These are phyloP conservation scores for Arctocebus calabarensis DNA, from an alignment of 2,797 vertebrate species.

Conservation along the genomic window DNA sequence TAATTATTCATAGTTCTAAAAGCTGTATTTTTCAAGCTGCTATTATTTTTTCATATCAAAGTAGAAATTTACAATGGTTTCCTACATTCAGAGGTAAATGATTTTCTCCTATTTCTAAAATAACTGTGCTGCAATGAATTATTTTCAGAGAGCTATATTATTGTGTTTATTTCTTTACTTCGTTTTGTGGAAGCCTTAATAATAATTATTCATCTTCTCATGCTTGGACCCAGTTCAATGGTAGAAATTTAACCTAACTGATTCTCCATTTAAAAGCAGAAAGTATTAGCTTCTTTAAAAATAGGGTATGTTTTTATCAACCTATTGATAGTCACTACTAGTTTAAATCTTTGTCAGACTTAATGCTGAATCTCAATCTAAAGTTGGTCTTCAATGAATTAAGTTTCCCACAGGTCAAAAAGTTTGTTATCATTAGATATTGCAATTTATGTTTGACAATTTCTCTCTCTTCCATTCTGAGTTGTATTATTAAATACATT, in stretches of 20 bases:
- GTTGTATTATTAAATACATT: not conserved
- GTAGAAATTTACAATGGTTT: constrained; percentile 41
- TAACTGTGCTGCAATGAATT: constrained; percentile 53
- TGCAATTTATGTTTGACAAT: not conserved
- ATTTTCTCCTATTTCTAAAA: constrained; percentile 50
- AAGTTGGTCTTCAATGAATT: not conserved
- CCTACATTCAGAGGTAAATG: constrained; percentile 13
- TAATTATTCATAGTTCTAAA: not conserved
- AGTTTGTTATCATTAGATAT: not conserved
- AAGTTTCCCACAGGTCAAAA: not conserved
- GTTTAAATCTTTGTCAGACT: not conserved
- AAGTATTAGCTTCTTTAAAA: not conserved
- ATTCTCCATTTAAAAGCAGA: not conserved
- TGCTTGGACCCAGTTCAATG: not conserved
- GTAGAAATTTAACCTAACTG: not conserved
- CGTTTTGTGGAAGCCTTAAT: too few relatives aligned
- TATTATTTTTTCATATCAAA: constrained; percentile 63
- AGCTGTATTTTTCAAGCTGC: not conserved
- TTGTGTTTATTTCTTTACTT: constrained; percentile 15
- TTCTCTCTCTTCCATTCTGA: not conserved
- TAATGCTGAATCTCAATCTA: not conserved
- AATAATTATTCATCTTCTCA: too few relatives aligned
- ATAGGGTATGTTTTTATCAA: not conserved
- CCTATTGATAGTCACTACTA: not conserved
- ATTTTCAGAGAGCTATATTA: not conserved